Percentiles rank a stretch among this genome's conserved stretches.
Conservation (phyloP, 2,888 invertebrate genomes). For the Parnassius smintheus region DNA sequence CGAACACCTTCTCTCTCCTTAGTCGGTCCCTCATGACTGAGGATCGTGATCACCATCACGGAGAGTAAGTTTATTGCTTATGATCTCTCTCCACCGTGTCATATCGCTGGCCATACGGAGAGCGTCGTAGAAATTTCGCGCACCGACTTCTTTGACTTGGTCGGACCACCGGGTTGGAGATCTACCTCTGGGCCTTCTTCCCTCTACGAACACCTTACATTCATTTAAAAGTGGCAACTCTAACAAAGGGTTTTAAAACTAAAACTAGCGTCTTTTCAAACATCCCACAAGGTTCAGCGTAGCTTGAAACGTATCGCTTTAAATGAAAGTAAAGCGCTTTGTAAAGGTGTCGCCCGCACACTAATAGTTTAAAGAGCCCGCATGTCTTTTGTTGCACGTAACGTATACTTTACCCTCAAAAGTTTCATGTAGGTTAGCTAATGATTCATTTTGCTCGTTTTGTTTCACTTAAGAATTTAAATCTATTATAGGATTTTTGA, state of each 20-base stretch:
- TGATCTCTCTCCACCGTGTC: too few species aligned
- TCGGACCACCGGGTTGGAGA: too few species aligned
- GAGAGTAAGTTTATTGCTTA: too few species aligned
- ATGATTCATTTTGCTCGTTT: conserved; percentile 12
- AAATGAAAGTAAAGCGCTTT: conserved; percentile 74
- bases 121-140: too few species aligned
- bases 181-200: too few species aligned
- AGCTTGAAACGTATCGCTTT: conserved; percentile 55
- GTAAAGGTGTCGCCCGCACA: conserved; percentile 69
- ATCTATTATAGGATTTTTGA: too few species aligned
- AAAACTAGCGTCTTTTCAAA: conserved; percentile 45
- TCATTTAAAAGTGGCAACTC: conserved; percentile 3
- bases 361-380: conserved; percentile 36
- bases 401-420: conserved; percentile 23
- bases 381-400: conserved; percentile 31
- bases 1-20: too few species aligned
- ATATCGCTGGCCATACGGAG: too few species aligned
- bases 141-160: too few species aligned
- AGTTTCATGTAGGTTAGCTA: conserved; percentile 5
- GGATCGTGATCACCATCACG: too few species aligned
- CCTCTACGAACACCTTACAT: too few species aligned
- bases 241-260: conserved; percentile 41
- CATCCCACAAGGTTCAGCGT: conserved; percentile 47
- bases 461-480: conserved; percentile 2
- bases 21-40: too few species aligned